Conservation (phyloP, 1,140 invertebrate genomes). For the Neodiprion pinetum region DNA sequence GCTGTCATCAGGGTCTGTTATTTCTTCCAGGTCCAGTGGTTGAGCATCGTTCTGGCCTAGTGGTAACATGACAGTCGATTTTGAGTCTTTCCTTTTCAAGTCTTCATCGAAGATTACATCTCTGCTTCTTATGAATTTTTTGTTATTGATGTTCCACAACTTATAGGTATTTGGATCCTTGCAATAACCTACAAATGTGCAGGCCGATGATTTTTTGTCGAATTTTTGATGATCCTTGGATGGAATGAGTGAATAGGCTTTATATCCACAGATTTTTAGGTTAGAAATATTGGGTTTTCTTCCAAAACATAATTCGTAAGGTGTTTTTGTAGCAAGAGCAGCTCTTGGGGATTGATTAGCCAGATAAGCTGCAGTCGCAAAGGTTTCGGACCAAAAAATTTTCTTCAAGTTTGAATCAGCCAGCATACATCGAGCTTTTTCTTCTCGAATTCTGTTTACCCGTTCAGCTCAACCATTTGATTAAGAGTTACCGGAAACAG, state of each 20-base stretch:
- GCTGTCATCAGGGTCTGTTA: background rate
- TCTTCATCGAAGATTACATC: conserved; percentile 20
- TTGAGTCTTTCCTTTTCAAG: background rate
- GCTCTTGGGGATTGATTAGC: background rate
- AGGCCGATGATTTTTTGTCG: background rate
- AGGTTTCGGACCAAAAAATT: background rate
- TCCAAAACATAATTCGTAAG: conserved; percentile 26
- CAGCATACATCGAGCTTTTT: conserved; percentile 41
- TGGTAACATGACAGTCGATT: background rate
- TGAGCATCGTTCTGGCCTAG: background rate
- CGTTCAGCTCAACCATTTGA: conserved; percentile 22
- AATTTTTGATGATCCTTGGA: background rate
- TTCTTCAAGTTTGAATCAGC: conserved; percentile 37
- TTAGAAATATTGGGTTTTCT: conserved; percentile 28
- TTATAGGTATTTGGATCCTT: conserved; percentile 45
- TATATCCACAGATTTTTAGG: conserved; percentile 20
- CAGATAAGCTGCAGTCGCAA: background rate
- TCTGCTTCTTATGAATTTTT: conserved; percentile 36
- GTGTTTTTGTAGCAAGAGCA: conserved; percentile 17
- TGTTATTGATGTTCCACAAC: conserved; percentile 37
- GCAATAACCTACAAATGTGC: background rate
- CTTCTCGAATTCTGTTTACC: conserved; percentile 11
- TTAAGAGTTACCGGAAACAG: conserved; percentile 11
- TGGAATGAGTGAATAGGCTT: conserved; percentile 1
- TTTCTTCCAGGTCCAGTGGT: background rate